A percentile compares a stretch with the other conserved stretches of the same genome.
Evolutionary conservation across 2,113 vertebrate genomes (phyloP).

Genomic region (Dicerorhinus sumatrensis): DNA sequence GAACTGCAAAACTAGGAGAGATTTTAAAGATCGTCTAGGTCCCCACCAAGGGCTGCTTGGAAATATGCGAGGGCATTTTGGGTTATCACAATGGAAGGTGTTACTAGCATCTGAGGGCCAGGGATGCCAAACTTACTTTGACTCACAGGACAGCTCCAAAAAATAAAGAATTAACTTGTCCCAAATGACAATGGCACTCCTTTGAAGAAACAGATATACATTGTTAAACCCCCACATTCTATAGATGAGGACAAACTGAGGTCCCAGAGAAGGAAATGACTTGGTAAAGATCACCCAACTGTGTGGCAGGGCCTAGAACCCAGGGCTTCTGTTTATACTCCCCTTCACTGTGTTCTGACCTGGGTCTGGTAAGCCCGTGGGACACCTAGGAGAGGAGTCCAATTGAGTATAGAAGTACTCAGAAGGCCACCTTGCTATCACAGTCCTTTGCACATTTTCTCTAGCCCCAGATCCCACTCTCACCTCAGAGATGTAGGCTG

Average conservation of each 20-base stretch:
- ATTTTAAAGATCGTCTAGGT: conserved; percentile 32
- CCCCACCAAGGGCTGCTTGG: not conserved
- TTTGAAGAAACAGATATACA: not conserved
- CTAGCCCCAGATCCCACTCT: not conserved
- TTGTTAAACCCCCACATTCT: not conserved
- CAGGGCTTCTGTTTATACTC: not conserved
- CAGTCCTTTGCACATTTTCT: not conserved
- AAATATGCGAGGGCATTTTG: not conserved
- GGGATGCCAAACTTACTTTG: not conserved
- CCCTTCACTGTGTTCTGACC: not conserved
- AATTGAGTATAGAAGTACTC: not conserved
- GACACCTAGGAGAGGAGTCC: not conserved
- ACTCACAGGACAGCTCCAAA: not conserved
- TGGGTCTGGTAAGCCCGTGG: not conserved
- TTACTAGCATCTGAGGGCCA: not conserved
- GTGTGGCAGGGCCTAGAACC: not conserved
- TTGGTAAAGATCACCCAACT: not conserved
- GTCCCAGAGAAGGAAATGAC: not conserved
- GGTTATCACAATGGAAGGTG: not conserved
- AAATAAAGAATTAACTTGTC: not conserved
- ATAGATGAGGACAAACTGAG: not conserved
- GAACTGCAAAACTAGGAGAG: not conserved
- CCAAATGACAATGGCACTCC: not conserved
- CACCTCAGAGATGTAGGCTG: not conserved
- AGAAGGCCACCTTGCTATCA: not conserved